Base-by-base conservation (phyloP, 2,888 invertebrate genomes). In the Hypomecis atomaria region DNA sequence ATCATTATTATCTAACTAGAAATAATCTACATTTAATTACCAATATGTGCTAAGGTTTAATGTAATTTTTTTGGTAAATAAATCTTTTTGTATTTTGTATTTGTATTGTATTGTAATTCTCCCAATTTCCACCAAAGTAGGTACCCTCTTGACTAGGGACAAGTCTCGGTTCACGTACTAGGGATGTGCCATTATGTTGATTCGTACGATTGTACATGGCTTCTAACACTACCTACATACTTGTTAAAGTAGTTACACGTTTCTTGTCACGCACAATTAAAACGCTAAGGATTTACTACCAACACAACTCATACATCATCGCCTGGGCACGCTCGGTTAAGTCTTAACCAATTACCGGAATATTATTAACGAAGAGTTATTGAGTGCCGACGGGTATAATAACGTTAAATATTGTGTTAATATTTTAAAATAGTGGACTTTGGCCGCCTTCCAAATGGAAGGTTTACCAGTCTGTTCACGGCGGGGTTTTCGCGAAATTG, bases 381-480 rank as follows among this genome's bases (percentile, higher is more conserved):
- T 52, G 59, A 58, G 44, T 54, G 62, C 45, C 47, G 57, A 62
- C 62, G 52, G 62, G 37, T 62, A 45, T 62, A 65, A 62, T 65
- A 60, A 37, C 57, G 47, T 68, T 59, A 62, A 62, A 53, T 62
- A 62, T 56, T 11, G 62, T 50, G 50, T 60, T 65, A 52, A 62
- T 65, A 59, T 57, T 65, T 68, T 65, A 62, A 65, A 65, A 65
- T 54, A 62, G 59, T 57, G 40, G 5, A 44, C 37, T 37, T 50
- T 68, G 67, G 67, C 56, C 33, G 9, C 4, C 34, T 40, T 44
- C 62, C 65, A 68, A 63, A 62, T 57, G 34, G 48, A 58, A 57
- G 57, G 65, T 42, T 63, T 44, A 37, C 36, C 42, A 61, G 63
- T 63, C 60, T 49, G 40, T 10, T 23, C 60, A 55, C 57, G 63